Percentiles rank a stretch among this genome's conserved stretches.
Conservation (phyloP, 1,140 invertebrate species). For the Nasonia vitripennis region DNA sequence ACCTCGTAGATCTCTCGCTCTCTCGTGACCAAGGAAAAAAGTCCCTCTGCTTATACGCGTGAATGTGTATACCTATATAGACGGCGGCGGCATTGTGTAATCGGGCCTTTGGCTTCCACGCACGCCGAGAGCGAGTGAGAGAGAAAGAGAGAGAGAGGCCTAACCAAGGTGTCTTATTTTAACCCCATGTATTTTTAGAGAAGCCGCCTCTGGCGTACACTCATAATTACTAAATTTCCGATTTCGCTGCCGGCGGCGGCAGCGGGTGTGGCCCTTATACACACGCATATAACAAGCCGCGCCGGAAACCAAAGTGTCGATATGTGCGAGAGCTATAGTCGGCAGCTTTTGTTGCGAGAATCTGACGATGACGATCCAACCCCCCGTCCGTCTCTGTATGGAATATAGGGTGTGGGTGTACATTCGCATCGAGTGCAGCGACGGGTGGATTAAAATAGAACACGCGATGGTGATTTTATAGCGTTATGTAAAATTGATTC, state of each 20-base stretch:
- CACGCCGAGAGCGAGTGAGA: background rate
- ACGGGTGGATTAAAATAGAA: no score
- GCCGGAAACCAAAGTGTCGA: background rate
- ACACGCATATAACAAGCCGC: background rate
- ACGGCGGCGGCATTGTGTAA: conserved; percentile 57
- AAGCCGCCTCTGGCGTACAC: conserved; percentile 14
- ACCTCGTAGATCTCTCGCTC: conserved; percentile 13
- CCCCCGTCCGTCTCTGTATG: background rate
- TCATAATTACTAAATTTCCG: conserved; percentile 57
- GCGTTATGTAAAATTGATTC: no score
- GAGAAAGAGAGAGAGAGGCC: background rate
- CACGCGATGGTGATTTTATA: no score
- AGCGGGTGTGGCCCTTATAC: conserved; percentile 56
- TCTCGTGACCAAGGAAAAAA: background rate
- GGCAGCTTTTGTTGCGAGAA: no score
- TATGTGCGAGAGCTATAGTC: background rate
- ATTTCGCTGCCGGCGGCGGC: conserved; percentile 51
- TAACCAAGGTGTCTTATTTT: conserved; percentile 61
- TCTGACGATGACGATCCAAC: background rate
- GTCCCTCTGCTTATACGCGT: background rate
- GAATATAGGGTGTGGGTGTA: background rate
- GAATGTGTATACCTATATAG: background rate
- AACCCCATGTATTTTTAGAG: conserved; percentile 63
- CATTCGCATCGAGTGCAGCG: no score
- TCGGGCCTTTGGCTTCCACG: conserved; percentile 59